Evolutionary conservation across 2,113 vertebrate species (phyloP), one percentile per base, ranked within the genome.

Genomic region (Corydoras maculifer): DNA sequence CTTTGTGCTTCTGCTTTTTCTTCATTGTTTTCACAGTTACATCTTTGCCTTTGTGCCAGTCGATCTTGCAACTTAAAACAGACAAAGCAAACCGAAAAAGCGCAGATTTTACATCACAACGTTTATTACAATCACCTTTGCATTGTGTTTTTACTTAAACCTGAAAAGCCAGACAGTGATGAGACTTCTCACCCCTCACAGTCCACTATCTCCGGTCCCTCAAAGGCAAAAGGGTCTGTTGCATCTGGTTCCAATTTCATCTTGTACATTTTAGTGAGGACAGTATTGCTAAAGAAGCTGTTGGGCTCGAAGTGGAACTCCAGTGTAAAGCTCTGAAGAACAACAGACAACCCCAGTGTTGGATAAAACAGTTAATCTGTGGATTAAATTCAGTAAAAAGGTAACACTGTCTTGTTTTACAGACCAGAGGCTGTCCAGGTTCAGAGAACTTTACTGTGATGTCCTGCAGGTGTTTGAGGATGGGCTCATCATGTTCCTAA

Each of bases 1-100:
- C 96, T 93, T 96, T 99, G 79, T 98, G 96, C 68, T 99, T 99
- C 88, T 99, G 96, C 65, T 99, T 99, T 77, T 99, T 99, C 90
- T 95, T 99, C 80, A 99, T 93, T 50, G 88, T 94, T 88, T 95
- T 99, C 75, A 98, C 91, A 0, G 96, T 99, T 55, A 99, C 93
- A n/a, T 99, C 97, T 71, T 95, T 98, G 48, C 94, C 96, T 79
- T 95, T 98, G 77, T 94, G 94, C 97, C 97, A 99, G 83, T 98
- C 93, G 77, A 99, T 96, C 58, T 90, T 90, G 82, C 95, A 99
- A 51, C 97, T 99, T 49, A 1, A 73, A 62, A 58, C 43, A 62
- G 43, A 57, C 54, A 29, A 13, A 53, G 1, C 32, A 62, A 62
- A 58, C 43, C 57, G 43, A 57, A 13, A 29, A 13, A 53, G 1